Conservation (phyloP, 2,797 vertebrate species). For the Cirrhinus molitorella region DNA sequence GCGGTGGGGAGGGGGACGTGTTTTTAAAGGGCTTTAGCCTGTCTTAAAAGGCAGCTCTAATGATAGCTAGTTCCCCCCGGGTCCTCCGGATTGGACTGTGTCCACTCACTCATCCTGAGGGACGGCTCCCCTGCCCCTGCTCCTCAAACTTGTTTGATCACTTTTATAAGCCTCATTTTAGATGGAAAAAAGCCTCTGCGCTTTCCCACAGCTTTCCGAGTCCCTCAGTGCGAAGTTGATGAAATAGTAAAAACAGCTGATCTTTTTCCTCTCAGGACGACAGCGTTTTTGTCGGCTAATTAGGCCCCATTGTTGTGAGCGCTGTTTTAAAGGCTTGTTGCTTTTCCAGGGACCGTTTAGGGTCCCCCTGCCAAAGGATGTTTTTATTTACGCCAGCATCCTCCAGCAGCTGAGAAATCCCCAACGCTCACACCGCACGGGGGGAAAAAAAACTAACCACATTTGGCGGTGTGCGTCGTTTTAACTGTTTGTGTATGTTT, state of each 20-base stretch:
- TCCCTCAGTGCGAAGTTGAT: constrained; percentile 61
- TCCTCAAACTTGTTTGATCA: constrained; percentile 63
- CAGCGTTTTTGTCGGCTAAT: constrained; percentile 80
- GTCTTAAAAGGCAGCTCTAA: constrained; percentile 59
- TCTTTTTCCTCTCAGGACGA: constrained; percentile 69
- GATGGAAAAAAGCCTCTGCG: constrained; percentile 43
- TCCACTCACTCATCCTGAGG: constrained; percentile 60
- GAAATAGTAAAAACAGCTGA: constrained; percentile 66
- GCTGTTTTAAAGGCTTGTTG: constrained; percentile 77
- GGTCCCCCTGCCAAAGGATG: constrained; percentile 77
- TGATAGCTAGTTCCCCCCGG: constrained; percentile 52
- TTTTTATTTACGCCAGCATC: constrained; percentile 80
- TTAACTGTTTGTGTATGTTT: constrained; percentile 40
- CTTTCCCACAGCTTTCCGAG: constrained; percentile 58
- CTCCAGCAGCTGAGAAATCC: constrained; percentile 60
- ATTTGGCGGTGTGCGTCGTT: constrained; percentile 6
- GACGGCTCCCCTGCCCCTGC: constrained; percentile 52
- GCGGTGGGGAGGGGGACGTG: constrained; percentile 45
- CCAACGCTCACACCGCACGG: constrained; percentile 28
- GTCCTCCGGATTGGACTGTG: constrained; percentile 54
- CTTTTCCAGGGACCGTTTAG: constrained; percentile 71
- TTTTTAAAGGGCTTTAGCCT: constrained; percentile 57
- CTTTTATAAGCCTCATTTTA: constrained; percentile 62
- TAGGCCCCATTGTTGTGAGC: constrained; percentile 83
- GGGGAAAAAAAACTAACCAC: constrained; percentile 24